A percentile compares a stretch with the other conserved stretches of the same genome.
These are phyloP conservation scores for Drosophila sp. DNA, from an alignment of 1,140 invertebrate genomes.

Conservation along the genomic window DNA sequence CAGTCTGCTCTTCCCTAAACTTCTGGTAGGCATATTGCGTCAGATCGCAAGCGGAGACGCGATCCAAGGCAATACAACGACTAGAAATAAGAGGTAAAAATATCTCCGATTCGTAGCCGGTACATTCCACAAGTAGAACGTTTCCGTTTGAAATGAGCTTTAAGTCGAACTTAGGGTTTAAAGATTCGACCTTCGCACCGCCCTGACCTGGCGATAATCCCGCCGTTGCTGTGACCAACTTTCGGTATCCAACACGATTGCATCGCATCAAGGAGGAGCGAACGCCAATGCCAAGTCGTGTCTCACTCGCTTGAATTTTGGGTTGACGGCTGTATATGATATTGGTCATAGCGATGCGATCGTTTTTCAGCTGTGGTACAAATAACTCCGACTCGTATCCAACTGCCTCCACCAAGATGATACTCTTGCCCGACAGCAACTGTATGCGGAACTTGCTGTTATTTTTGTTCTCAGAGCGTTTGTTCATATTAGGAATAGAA, in stretches of 20 bases:
- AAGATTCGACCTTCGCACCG: background rate
- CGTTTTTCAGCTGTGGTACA: constrained; percentile 26
- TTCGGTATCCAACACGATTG: background rate
- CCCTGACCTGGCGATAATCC: constrained; percentile 4
- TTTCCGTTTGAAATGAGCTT: constrained; percentile 53
- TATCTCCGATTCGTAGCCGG: constrained; percentile 57
- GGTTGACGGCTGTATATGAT: constrained; percentile 32
- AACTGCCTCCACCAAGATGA: constrained; percentile 33
- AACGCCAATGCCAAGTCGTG: too few relatives aligned
- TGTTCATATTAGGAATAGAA: constrained; percentile 1
- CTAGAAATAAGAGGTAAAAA: constrained; percentile 50
- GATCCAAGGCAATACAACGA: constrained; percentile 51
- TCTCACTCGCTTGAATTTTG: background rate
- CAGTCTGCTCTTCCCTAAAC: background rate
- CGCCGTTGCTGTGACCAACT: constrained; percentile 23
- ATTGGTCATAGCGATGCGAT: constrained; percentile 34
- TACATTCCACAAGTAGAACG: constrained; percentile 54
- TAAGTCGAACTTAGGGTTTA: background rate
- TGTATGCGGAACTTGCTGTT: constrained; percentile 18
- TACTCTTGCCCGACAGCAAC: constrained; percentile 37
- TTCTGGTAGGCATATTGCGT: background rate
- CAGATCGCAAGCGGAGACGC: constrained; percentile 34
- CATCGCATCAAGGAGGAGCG: background rate
- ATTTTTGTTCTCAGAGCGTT: background rate
- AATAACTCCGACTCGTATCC: constrained; percentile 56